phyloP scores from a whole-genome alignment of 2,113 vertebrate genomes.

The Notothenia rossii region DNA sequence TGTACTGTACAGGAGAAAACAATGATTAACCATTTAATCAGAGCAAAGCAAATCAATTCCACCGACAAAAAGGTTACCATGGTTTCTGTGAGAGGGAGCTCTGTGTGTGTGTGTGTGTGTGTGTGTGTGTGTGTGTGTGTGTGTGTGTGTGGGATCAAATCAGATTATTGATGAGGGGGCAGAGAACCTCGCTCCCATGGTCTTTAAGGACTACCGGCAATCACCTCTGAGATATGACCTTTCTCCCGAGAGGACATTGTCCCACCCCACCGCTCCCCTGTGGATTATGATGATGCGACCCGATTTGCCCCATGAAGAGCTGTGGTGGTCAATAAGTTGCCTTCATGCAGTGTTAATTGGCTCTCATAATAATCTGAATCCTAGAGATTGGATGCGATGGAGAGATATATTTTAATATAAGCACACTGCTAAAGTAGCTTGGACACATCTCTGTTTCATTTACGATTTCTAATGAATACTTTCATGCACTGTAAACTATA shows the following conservation, averaged over 20 bases:
- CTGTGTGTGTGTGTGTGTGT: not conserved
- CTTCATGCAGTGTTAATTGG: not conserved
- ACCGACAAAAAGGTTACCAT: not conserved
- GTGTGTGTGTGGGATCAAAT: not conserved
- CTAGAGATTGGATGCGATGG: not conserved
- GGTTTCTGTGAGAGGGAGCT: slow-evolving; percentile 5
- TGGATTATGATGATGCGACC: slow-evolving; percentile 22
- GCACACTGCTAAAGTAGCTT: no score
- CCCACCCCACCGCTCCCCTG: not conserved
- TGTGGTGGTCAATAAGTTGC: not conserved
- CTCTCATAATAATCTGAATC: not conserved
- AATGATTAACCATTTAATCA: no score
- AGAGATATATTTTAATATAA: no score
- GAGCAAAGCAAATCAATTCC: not conserved
- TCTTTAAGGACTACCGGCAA: slow-evolving; percentile 47
- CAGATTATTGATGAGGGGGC: slow-evolving; percentile 28
- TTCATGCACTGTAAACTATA: not conserved
- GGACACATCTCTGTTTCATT: not conserved
- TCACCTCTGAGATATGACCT: slow-evolving; percentile 50
- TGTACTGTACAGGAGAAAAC: no score
- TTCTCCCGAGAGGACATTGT: slow-evolving; percentile 45
- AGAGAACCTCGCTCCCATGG: slow-evolving; percentile 35
- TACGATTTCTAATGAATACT: not conserved
- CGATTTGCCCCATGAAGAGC: not conserved
- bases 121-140: no score